These are phyloP conservation scores for Hecatera dysodea DNA, from an alignment of 2,888 invertebrate species.

Conservation along the genomic window DNA sequence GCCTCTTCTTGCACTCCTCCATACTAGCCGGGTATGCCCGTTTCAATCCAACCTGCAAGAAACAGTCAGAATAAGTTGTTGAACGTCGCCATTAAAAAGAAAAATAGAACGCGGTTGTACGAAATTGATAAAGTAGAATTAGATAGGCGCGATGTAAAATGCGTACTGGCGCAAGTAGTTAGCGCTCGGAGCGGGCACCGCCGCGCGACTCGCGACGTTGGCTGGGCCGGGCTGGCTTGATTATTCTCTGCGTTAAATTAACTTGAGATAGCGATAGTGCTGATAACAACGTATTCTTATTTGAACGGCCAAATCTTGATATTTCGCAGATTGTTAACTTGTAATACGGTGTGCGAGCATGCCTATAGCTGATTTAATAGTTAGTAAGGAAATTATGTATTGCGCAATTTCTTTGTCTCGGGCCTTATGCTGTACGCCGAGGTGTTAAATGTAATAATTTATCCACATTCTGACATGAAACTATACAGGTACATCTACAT, in stretches of 20 bases:
- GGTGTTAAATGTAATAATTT: neutral
- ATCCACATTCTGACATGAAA: slow-evolving; percentile 9
- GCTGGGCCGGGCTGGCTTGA: slow-evolving; percentile 77
- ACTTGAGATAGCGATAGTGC: slow-evolving; percentile 88
- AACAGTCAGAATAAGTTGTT: slow-evolving; percentile 73
- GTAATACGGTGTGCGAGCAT: slow-evolving; percentile 7
- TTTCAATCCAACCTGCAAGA: slow-evolving; percentile 89
- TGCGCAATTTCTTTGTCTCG: neutral
- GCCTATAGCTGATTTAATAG: neutral
- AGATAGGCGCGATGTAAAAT: slow-evolving; percentile 80
- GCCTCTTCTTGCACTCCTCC: slow-evolving; percentile 93
- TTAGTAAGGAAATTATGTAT: neutral
- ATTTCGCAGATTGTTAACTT: slow-evolving; percentile 30
- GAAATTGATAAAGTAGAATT: slow-evolving; percentile 79
- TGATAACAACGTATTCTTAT: slow-evolving; percentile 83
- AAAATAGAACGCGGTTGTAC: slow-evolving; percentile 77
- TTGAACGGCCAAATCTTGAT: slow-evolving; percentile 65
- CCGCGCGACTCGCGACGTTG: slow-evolving; percentile 76
- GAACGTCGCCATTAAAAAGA: slow-evolving; percentile 68
- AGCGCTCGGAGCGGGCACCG: slow-evolving; percentile 79
- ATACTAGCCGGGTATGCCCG: slow-evolving; percentile 90
- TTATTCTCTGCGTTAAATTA: slow-evolving; percentile 85
- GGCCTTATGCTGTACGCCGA: neutral
- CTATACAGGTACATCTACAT: slow-evolving; percentile 18
- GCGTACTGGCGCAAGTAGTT: slow-evolving; percentile 80